phyloP scores from a whole-genome alignment of 1,140 invertebrate genomes.

The Macrocentrus cingulum region DNA sequence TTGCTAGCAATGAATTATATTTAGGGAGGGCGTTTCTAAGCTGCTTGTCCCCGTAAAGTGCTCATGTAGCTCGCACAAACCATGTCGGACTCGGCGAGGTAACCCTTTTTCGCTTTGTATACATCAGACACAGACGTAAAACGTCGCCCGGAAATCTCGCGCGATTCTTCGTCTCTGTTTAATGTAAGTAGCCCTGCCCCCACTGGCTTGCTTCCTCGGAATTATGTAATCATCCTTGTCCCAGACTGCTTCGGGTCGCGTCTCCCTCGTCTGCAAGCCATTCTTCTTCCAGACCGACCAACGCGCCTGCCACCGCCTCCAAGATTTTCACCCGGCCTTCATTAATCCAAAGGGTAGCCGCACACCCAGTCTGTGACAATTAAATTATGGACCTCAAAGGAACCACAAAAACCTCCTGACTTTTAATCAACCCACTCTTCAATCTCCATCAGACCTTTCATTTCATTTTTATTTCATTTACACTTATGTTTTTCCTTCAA shows the following conservation, averaged over 20 bases:
- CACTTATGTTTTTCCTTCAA: background rate
- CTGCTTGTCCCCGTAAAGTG: constrained; percentile 38
- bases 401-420: constrained; percentile 5
- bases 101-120: constrained; percentile 10
- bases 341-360: constrained; percentile 7
- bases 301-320: constrained; percentile 3
- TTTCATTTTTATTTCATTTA: constrained; percentile 2
- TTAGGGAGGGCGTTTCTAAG: constrained; percentile 42
- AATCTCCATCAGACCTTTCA: constrained; percentile 7
- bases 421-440: constrained; percentile 13
- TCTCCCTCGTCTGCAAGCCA: constrained; percentile 9
- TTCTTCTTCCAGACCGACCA: constrained; percentile 14
- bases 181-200: too few species aligned
- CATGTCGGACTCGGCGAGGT: background rate
- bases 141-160: background rate
- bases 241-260: constrained; percentile 13
- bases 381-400: constrained; percentile 14
- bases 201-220: constrained; percentile 5
- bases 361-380: constrained; percentile 15
- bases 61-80: constrained; percentile 18
- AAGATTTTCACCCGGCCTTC: constrained; percentile 14
- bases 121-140: background rate
- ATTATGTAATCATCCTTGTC: constrained; percentile 28
- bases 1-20: constrained; percentile 47
- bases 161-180: too few species aligned